These are phyloP conservation scores for Aricia artaxerxes DNA, from an alignment of 2,888 invertebrate genomes.

Conservation along the genomic window DNA sequence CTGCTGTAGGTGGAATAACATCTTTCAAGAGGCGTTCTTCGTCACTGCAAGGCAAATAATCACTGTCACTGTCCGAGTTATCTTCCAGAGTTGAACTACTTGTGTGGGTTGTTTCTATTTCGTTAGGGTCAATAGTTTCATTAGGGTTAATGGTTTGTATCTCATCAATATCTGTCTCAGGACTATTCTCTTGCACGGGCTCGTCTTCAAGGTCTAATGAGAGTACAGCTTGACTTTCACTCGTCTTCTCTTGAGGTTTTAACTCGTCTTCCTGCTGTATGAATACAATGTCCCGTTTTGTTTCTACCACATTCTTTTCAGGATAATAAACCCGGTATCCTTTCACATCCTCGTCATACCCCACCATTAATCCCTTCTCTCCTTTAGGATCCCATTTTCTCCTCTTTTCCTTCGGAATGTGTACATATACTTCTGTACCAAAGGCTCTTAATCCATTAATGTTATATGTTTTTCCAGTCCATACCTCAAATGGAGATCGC, in stretches of 20 bases:
- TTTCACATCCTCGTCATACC: slow-evolving; percentile 34
- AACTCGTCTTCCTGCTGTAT: not conserved
- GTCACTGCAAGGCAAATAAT: not conserved
- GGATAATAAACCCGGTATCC: slow-evolving; percentile 37
- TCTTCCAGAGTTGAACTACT: no score
- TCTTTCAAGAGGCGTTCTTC: not conserved
- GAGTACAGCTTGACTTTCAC: not conserved
- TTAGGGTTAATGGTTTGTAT: not conserved
- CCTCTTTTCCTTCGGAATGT: slow-evolving; percentile 19
- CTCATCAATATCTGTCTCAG: not conserved
- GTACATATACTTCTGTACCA: slow-evolving; percentile 32
- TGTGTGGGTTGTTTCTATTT: not conserved
- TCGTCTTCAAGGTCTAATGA: not conserved
- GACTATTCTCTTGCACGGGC: not conserved
- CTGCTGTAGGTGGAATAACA: not conserved
- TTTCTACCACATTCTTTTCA: slow-evolving; percentile 32
- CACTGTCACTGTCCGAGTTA: not conserved
- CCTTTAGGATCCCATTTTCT: slow-evolving; percentile 34
- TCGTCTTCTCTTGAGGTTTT: not conserved
- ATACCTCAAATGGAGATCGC: slow-evolving; percentile 40
- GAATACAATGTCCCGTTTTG: slow-evolving; percentile 37
- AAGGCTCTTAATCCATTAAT: slow-evolving; percentile 36
- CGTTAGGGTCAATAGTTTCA: not conserved
- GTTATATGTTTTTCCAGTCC: slow-evolving; percentile 35
- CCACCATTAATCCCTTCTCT: slow-evolving; percentile 34